Base-by-base conservation (phyloP, 1,140 invertebrate species). In the Pogonomyrmex californicus region DNA sequence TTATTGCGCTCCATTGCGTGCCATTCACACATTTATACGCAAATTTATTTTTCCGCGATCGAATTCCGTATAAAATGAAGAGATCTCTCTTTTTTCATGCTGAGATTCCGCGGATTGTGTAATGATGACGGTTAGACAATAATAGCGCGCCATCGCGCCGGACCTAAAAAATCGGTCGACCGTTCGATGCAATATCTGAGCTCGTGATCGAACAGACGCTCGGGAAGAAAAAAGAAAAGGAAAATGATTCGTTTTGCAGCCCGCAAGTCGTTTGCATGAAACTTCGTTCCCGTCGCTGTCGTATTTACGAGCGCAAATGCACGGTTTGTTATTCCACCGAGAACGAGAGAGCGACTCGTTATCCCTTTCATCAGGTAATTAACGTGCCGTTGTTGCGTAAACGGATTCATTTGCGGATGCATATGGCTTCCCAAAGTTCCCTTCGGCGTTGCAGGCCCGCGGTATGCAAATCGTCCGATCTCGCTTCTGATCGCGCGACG, bases 381-480 rank as follows among this genome's bases (percentile, higher is more conserved):
- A 75, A 83, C 68, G 54, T 38, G 68, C 68, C 56, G 41, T 75
- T 83, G 56, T 83, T 83, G 54, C 79, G 68, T 49, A 83, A 83
- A 83, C 68, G 17, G 79, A 83, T 83, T 83, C 54, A 75, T 73
- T 83, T 60, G 68, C 54, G 66, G 3, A 75, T 38, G 41, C 66
- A 65, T 65, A 44, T 47, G 51, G 60, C 36, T 36, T 76, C 38
- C 17, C 49, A 44, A 47, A 54, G 73, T 63, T 73, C 70, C 85
- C 51, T 30, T 65, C 65, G 56, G 17, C n/a, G 17, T n/a, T 41
- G 33, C 79, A 1, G 51, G 14, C 38, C 17, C 23, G 17, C 68
- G 17, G 41, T 83, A 83, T 83, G 79, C 79, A 83, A 83, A 83
- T 83, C 30, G 68, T 7, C 14, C 56, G 79, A 73, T 83, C 56